Conservation (phyloP, 2,113 vertebrate genomes). For the Vulpes ferrilata region DNA sequence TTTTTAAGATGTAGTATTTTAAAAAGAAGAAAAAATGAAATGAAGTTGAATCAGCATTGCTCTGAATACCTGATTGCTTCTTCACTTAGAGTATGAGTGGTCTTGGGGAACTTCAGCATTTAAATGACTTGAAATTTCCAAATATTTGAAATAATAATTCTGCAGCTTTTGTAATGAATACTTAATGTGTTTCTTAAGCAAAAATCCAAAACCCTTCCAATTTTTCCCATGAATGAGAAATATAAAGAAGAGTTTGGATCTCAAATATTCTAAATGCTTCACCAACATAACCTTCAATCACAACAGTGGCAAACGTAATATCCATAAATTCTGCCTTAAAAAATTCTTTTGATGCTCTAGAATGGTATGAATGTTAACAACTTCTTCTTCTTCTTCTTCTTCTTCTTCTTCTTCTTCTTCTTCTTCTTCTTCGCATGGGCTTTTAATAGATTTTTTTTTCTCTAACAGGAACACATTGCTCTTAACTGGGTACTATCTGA, state of each 20-base stretch:
- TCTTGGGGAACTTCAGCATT: constrained; percentile 21
- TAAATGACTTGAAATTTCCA: constrained; percentile 56
- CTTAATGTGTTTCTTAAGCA: constrained; percentile 60
- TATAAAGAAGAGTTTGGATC: constrained; percentile 55
- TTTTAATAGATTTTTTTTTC: constrained; percentile 49
- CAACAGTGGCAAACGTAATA: constrained; percentile 44
- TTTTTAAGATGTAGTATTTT: neutral
- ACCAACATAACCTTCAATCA: constrained; percentile 46
- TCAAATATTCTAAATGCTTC: constrained; percentile 50
- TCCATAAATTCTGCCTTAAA: constrained; percentile 57
- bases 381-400: too few species aligned
- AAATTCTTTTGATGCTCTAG: constrained; percentile 35
- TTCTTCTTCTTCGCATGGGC: neutral
- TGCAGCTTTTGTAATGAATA: constrained; percentile 33
- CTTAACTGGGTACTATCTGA: constrained; percentile 57
- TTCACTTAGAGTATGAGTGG: neutral
- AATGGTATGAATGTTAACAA: neutral
- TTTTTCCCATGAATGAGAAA: constrained; percentile 60
- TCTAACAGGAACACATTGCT: constrained; percentile 44
- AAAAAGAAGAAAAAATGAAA: constrained; percentile 51
- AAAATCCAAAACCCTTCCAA: constrained; percentile 58
- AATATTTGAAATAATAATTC: constrained; percentile 64
- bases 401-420: neutral
- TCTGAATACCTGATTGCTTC: constrained; percentile 4
- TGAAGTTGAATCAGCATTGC: neutral